Percentiles rank a stretch among this genome's conserved stretches.
These are phyloP conservation scores for Pygoscelis adeliae DNA, from an alignment of 2,113 vertebrate species.

Conservation along the genomic window DNA sequence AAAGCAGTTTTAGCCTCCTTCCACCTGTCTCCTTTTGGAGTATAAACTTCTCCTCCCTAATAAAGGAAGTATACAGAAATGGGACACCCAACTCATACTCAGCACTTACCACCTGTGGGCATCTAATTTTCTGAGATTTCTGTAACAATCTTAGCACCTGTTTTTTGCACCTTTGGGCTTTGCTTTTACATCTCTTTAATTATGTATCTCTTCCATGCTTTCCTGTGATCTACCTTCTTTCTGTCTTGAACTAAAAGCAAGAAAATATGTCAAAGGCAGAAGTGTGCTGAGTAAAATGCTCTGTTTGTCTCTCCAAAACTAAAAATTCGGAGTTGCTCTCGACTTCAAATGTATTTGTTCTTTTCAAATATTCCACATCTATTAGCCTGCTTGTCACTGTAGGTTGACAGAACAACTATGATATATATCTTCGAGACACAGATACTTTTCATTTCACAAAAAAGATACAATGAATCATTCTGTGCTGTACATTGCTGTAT, in stretches of 20 bases:
- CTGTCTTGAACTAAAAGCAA: not conserved
- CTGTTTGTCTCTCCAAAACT: not conserved
- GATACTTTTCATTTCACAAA: not conserved
- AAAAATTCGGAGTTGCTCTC: not conserved
- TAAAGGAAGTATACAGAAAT: not conserved
- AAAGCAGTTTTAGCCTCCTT: not conserved
- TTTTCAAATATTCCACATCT: not conserved
- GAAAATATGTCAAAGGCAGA: not conserved
- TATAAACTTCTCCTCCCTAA: not conserved
- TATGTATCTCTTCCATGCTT: not conserved
- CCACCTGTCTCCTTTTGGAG: not conserved
- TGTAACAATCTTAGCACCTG: not conserved
- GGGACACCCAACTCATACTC: not conserved
- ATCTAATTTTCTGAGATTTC: not conserved
- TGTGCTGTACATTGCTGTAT: not conserved
- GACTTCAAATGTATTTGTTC: not conserved
- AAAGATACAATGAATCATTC: not conserved
- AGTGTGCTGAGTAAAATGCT: not conserved
- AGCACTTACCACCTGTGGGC: not conserved
- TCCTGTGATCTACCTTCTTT: not conserved
- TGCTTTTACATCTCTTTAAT: not conserved
- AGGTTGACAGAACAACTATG: not conserved
- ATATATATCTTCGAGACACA: not conserved
- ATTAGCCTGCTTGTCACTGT: not conserved
- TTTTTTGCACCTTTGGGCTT: not conserved